A percentile compares a stretch with the other conserved stretches of the same genome.
Conservation (phyloP, 2,888 invertebrate genomes). For the Choristoneura rosaceana region DNA sequence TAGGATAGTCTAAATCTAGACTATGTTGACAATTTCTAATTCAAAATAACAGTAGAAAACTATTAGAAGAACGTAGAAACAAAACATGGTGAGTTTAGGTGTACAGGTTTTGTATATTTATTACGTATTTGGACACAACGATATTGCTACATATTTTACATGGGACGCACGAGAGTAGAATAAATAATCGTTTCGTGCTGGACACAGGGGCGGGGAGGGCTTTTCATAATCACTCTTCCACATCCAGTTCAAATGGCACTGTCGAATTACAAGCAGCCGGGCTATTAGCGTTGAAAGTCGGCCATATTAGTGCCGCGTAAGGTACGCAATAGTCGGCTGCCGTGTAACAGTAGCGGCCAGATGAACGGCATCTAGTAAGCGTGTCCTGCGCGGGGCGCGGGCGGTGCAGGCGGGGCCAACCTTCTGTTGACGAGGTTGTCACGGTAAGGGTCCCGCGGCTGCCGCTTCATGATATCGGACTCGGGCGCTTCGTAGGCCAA, state of each 20-base stretch:
- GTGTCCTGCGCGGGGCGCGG: conserved; percentile 50
- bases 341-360: conserved; percentile 73
- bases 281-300: conserved; percentile 58
- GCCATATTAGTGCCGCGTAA: neutral
- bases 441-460: conserved; percentile 98
- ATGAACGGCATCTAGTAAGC: conserved; percentile 72
- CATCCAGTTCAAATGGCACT: conserved; percentile 77
- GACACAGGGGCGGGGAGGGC: conserved; percentile 45
- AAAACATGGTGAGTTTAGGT: conserved; percentile 19
- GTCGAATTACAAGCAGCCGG: conserved; percentile 76
- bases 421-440: conserved; percentile 99
- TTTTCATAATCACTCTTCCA: conserved; percentile 81
- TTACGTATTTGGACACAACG: conserved; percentile 51
- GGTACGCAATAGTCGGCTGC: conserved; percentile 63
- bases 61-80: conserved; percentile 22
- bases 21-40: conserved; percentile 56
- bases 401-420: conserved; percentile 85
- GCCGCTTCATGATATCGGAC: conserved; percentile 99
- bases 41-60: conserved; percentile 30
- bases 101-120: conserved; percentile 54
- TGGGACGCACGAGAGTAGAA: conserved; percentile 12
- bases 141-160: conserved; percentile 28
- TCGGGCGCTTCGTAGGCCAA: conserved; percentile 99
- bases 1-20: conserved; percentile 68
- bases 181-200: conserved; percentile 59